Base-by-base conservation (phyloP, 2,797 vertebrate species). In the Tokudaia muenninki region DNA sequence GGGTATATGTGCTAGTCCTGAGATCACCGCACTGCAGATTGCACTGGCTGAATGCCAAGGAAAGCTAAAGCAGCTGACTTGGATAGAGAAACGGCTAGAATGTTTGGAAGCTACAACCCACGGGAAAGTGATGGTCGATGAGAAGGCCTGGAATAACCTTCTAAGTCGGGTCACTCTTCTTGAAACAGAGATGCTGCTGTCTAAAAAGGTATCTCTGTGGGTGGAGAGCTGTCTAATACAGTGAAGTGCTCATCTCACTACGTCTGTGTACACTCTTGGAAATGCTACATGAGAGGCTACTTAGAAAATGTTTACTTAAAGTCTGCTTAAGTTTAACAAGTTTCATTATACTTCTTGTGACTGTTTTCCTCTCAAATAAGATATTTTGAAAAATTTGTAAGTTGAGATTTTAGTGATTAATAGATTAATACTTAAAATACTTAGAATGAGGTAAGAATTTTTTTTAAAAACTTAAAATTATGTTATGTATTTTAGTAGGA, bases 131-230 rank as follows among this genome's bases (percentile, higher is more conserved):
- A 96, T 99, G 92, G 94, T 99, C 81, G 98, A 99, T 96, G 99
- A 98, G 93, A 98, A 98, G 88, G 98, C 98, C 72, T 99, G 99
- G 99, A 99, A 99, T 94, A 99, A 99, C 97, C 98, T 99, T 94
- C 96, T 99, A 87, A 99, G 99, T 98, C 99, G 99, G 50, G 98
- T 99, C 81, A 98, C 99, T 34, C 98, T 99, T 84, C 98, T 99
- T 97, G 99, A 99, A 99, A 99, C 99, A 70, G 99, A 99, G 92
- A 93, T 99, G 37, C 97, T 99, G 59, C 97, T 99, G 94, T 98
- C 97, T 12, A 97, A 97, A 98, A 98, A 99, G 99, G 99, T 99
- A 97, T 78, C 47, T 7, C 21, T 5, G 50, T 82, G 65, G 82
- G 50, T 82, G 65, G 82, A n/a, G 50, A 86, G 44, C 41, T 79